These are phyloP conservation scores for Anguilla megastoma DNA, from an alignment of 2,797 vertebrate species.

Conservation along the genomic window DNA sequence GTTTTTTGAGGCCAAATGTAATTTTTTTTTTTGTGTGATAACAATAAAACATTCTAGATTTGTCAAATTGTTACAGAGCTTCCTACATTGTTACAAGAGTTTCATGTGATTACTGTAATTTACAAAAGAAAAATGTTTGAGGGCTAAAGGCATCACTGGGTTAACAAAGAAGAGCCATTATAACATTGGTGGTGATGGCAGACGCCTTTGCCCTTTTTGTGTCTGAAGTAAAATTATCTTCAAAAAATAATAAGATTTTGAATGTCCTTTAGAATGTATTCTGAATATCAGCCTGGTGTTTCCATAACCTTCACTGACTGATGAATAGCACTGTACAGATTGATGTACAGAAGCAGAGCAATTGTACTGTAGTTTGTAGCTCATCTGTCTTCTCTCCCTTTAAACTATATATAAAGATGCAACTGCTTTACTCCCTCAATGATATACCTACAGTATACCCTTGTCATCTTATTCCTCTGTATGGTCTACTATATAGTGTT, in stretches of 20 bases:
- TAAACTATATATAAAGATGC: no score
- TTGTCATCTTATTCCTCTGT: no score
- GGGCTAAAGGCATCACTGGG: conserved; percentile 26
- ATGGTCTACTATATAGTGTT: no score
- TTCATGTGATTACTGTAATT: not conserved
- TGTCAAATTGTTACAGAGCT: not conserved
- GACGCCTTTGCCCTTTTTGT: conserved; percentile 48
- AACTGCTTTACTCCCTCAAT: not conserved
- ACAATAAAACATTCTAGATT: not conserved
- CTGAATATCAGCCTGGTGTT: conserved; percentile 58
- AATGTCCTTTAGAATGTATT: no score
- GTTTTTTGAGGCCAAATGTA: not conserved
- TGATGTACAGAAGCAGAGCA: conserved; percentile 47
- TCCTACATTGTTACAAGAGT: not conserved
- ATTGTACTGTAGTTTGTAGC: not conserved
- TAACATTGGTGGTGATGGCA: conserved; percentile 53
- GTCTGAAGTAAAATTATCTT: conserved; percentile 33
- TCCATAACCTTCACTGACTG: conserved; percentile 52
- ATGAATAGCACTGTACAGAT: conserved; percentile 63
- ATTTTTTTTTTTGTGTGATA: not conserved
- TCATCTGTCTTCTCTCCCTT: not conserved
- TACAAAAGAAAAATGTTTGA: conserved; percentile 42
- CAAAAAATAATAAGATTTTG: no score
- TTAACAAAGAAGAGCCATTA: conserved; percentile 46
- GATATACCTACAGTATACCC: no score